Percentiles rank a stretch among this genome's conserved stretches.
phyloP scores from a whole-genome alignment of 2,113 vertebrate genomes.

The Megaceryle torquata region DNA sequence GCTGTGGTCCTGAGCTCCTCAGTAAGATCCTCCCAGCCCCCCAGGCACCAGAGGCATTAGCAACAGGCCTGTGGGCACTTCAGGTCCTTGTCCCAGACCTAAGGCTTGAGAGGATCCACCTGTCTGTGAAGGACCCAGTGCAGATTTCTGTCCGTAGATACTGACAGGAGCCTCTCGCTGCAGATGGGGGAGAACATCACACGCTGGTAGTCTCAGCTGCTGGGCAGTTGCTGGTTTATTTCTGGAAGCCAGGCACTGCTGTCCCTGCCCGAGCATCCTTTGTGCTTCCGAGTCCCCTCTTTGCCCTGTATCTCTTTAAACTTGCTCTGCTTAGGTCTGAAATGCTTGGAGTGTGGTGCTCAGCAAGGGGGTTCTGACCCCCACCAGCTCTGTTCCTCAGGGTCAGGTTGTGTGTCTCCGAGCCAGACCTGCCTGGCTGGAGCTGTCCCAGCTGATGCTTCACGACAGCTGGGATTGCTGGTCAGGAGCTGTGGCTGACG shows the following conservation, averaged over 20 bases:
- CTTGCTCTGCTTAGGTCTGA: neutral
- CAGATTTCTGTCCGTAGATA: neutral
- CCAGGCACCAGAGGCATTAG: no score
- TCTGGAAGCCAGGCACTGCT: neutral
- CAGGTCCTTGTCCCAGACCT: neutral
- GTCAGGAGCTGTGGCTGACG: neutral
- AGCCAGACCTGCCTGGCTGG: neutral
- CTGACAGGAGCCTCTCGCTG: fast-evolving
- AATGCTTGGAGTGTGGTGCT: no score
- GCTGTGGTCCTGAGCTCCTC: neutral
- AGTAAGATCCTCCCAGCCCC: neutral
- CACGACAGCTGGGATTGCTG: fast-evolving
- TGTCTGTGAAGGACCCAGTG: neutral
- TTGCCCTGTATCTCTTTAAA: neutral
- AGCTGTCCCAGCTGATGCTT: neutral
- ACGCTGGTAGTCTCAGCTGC: neutral
- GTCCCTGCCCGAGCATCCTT: neutral
- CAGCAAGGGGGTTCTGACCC: neutral
- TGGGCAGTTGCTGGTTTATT: neutral
- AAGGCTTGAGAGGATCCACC: neutral
- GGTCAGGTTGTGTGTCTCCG: neutral
- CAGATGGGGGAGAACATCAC: neutral
- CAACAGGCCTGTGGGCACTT: neutral
- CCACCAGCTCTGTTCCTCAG: neutral
- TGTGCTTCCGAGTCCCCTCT: fast-evolving